These are phyloP conservation scores for Sycophaga agraensis DNA, from an alignment of 1,140 invertebrate species.

Conservation along the genomic window DNA sequence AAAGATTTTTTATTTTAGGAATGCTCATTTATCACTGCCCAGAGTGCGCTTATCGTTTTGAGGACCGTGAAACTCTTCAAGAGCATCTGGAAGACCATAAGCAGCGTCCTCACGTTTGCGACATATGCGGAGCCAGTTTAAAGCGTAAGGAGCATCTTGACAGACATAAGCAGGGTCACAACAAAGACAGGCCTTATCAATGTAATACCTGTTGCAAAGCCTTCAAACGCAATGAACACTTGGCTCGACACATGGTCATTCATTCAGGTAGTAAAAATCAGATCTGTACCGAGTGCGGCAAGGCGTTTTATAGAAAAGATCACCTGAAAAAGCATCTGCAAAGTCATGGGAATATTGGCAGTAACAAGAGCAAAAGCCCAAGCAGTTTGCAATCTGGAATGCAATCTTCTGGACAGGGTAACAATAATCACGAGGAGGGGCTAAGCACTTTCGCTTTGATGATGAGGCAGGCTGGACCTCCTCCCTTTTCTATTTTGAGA, in stretches of 20 bases:
- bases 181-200: slow-evolving; percentile 59
- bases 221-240: slow-evolving; percentile 62
- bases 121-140: slow-evolving; percentile 59
- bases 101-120: slow-evolving; percentile 56
- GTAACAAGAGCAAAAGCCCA: slow-evolving; percentile 19
- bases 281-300: slow-evolving; percentile 63
- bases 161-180: slow-evolving; percentile 59
- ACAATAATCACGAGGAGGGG: slow-evolving; percentile 42
- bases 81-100: slow-evolving; percentile 54
- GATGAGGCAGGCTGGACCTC: slow-evolving; percentile 51
- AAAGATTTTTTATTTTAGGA: too few species aligned
- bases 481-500: slow-evolving; percentile 51
- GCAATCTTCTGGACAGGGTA: slow-evolving; percentile 11
- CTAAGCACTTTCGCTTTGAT: slow-evolving; percentile 49
- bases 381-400: slow-evolving; percentile 9
- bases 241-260: slow-evolving; percentile 61
- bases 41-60: slow-evolving; percentile 54
- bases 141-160: slow-evolving; percentile 60
- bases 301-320: slow-evolving; percentile 64
- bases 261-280: slow-evolving; percentile 61
- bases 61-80: slow-evolving; percentile 49
- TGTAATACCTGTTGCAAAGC: slow-evolving; percentile 60
- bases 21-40: slow-evolving; percentile 53
- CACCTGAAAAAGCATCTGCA: slow-evolving; percentile 63
- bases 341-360: slow-evolving; percentile 53